Percentiles rank a stretch among this genome's conserved stretches.
Conservation (phyloP, 2,113 vertebrate genomes). For the Dasyprocta punctata region DNA sequence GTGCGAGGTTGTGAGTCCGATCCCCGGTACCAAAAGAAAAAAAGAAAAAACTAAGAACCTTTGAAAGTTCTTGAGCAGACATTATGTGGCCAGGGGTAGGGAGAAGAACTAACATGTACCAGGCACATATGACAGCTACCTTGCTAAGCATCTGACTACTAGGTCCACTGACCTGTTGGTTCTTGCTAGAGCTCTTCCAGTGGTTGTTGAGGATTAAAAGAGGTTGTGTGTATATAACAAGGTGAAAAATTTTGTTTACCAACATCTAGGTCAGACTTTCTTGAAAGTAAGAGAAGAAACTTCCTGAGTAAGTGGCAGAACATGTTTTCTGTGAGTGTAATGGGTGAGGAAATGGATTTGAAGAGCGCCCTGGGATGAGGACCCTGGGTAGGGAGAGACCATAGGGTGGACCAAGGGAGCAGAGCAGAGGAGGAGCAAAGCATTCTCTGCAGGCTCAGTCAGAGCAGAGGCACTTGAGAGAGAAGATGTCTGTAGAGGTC, state of each 20-base stretch:
- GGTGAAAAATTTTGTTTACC: not conserved
- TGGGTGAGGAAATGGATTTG: not conserved
- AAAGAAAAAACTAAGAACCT: too few species aligned
- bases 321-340: not conserved
- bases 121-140: not conserved
- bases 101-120: not conserved
- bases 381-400: not conserved
- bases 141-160: not conserved
- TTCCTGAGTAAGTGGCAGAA: not conserved
- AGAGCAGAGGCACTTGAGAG: not conserved
- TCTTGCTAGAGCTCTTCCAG: not conserved
- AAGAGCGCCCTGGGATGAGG: not conserved
- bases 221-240: not conserved
- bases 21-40: too few species aligned
- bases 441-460: not conserved
- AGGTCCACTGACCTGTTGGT: not conserved
- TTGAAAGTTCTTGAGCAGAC: not conserved
- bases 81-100: not conserved
- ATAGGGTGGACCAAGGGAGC: not conserved
- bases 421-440: not conserved
- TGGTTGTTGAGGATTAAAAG: not conserved
- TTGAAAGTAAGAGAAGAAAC: conserved; percentile 11
- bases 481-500: not conserved
- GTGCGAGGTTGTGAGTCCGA: too few species aligned
- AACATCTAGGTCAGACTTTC: not conserved